phyloP scores from a whole-genome alignment of 2,113 vertebrate species.

The Chloropsis cyanopogon region DNA sequence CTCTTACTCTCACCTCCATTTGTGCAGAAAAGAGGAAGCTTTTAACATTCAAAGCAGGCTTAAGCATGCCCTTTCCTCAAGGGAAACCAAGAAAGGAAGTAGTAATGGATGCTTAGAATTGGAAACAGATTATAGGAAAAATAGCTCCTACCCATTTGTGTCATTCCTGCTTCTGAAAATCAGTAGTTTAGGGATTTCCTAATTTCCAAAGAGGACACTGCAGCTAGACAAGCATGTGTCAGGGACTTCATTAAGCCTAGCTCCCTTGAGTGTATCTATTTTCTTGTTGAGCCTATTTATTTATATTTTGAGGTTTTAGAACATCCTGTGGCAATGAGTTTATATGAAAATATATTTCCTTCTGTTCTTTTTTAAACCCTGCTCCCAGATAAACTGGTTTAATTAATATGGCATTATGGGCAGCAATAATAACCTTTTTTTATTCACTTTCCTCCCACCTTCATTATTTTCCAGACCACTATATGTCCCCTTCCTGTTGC shows the following conservation, averaged over 20 bases:
- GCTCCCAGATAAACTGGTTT: background rate
- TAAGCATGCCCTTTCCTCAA: background rate
- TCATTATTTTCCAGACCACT: slow-evolving; percentile 20
- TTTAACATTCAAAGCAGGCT: slow-evolving; percentile 14
- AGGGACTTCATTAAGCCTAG: background rate
- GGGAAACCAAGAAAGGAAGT: background rate
- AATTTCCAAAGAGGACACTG: background rate
- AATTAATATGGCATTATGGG: background rate
- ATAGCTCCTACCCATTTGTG: background rate
- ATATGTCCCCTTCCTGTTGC: background rate
- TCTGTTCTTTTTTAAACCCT: background rate
- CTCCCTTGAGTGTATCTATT: background rate
- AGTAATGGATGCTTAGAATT: background rate
- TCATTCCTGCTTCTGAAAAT: background rate
- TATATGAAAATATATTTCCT: background rate
- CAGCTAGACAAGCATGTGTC: background rate
- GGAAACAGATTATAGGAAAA: background rate
- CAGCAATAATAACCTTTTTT: background rate
- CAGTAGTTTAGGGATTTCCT: background rate
- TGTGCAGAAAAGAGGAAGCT: background rate
- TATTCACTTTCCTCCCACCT: background rate
- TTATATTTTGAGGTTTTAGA: background rate
- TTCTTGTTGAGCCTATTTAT: background rate
- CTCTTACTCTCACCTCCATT: background rate
- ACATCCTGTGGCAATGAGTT: background rate